phyloP scores from a whole-genome alignment of 2,113 vertebrate genomes.

The Misgurnus anguillicaudatus region DNA sequence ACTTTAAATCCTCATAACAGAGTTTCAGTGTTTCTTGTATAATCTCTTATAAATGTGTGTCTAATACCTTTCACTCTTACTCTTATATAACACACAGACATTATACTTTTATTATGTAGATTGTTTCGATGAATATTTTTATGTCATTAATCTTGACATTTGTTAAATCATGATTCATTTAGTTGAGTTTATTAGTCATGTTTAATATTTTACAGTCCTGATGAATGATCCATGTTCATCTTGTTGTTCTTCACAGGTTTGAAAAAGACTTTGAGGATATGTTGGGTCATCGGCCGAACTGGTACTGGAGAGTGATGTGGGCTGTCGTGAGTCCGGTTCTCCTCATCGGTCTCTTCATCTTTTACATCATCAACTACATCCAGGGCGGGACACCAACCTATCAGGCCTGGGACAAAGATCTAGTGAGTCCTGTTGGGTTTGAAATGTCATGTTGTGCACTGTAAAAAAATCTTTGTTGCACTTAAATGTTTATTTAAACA shows the following conservation, averaged over 20 bases:
- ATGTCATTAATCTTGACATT: too few species aligned
- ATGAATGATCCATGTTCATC: too few species aligned
- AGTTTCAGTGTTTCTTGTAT: background rate
- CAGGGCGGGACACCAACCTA: constrained; percentile 82
- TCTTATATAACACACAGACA: background rate
- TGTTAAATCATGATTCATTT: too few species aligned
- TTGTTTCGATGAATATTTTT: too few species aligned
- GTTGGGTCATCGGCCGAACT: constrained; percentile 79
- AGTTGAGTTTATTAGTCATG: too few species aligned
- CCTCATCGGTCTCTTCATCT: constrained; percentile 82
- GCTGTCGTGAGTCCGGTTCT: constrained; percentile 80
- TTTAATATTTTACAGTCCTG: too few species aligned
- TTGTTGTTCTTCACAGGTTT: constrained; percentile 74
- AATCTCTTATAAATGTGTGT: background rate
- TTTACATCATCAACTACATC: constrained; percentile 88
- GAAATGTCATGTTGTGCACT: background rate
- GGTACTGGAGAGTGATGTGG: constrained; percentile 91
- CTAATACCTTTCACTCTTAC: background rate
- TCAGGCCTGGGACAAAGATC: constrained; percentile 86
- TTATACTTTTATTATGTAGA: background rate
- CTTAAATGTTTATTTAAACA: too few species aligned
- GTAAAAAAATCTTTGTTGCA: too few species aligned
- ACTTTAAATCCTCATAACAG: background rate
- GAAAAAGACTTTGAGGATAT: constrained; percentile 86
- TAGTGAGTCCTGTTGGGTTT: constrained; percentile 66